phyloP scores from a whole-genome alignment of 2,113 vertebrate genomes.

The Pogona vitticeps region DNA sequence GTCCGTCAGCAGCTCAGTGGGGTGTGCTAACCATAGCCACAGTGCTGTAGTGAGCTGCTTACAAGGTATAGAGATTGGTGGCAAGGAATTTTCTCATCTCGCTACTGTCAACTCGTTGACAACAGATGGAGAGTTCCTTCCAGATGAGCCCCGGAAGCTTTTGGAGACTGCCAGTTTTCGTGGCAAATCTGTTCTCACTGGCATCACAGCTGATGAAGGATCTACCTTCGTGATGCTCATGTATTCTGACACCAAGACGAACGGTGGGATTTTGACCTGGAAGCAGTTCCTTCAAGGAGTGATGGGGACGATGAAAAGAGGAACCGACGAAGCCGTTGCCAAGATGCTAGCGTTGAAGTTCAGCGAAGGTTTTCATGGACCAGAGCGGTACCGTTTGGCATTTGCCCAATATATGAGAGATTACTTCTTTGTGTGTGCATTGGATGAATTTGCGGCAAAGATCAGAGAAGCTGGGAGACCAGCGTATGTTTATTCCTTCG shows the following conservation, averaged over 20 bases:
- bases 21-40: slow-evolving; percentile 55
- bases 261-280: slow-evolving; percentile 68
- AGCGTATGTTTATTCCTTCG: slow-evolving; percentile 71
- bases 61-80: slow-evolving; percentile 40
- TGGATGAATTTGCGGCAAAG: slow-evolving; percentile 66
- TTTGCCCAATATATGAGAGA: slow-evolving; percentile 70
- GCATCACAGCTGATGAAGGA: slow-evolving; percentile 76
- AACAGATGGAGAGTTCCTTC: slow-evolving; percentile 74
- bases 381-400: slow-evolving; percentile 67
- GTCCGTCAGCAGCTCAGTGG: slow-evolving; percentile 59
- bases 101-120: slow-evolving; percentile 39
- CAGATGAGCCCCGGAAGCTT: slow-evolving; percentile 59
- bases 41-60: slow-evolving; percentile 69
- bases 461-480: slow-evolving; percentile 62
- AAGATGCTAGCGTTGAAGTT: slow-evolving; percentile 67
- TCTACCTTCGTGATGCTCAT: slow-evolving; percentile 62
- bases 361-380: slow-evolving; percentile 60
- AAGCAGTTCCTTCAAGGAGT: slow-evolving; percentile 64
- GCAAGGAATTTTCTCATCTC: slow-evolving; percentile 28
- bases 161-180: slow-evolving; percentile 46
- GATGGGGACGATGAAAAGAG: not conserved
- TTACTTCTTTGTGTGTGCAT: slow-evolving; percentile 64
- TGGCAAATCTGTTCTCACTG: slow-evolving; percentile 72
- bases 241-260: slow-evolving; percentile 56
- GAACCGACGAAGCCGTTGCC: slow-evolving; percentile 29